These are phyloP conservation scores for Ailurus styani DNA, from an alignment of 2,113 vertebrate species.

Conservation along the genomic window DNA sequence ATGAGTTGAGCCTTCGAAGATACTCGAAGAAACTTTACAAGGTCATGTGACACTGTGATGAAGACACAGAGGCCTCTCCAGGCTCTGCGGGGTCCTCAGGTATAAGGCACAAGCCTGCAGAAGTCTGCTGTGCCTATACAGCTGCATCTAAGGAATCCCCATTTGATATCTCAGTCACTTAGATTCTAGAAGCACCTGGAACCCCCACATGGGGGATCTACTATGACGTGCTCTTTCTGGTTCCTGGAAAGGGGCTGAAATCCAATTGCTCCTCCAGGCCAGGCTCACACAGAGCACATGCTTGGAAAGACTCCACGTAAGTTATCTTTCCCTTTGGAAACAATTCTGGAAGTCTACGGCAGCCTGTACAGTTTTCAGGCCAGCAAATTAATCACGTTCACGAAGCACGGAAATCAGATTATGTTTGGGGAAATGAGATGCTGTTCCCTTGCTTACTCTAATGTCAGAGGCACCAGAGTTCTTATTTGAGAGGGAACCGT, in stretches of 20 bases:
- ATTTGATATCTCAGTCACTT: fast-evolving
- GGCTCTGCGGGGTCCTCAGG: neutral
- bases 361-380: neutral
- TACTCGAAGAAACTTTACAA: neutral
- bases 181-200: neutral
- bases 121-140: neutral
- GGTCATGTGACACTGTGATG: neutral
- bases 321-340: neutral
- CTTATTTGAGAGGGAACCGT: constrained; percentile 65
- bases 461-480: neutral
- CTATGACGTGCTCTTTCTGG: neutral
- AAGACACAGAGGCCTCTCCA: neutral
- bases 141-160: neutral
- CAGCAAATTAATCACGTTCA: constrained; percentile 56
- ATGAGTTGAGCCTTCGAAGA: neutral
- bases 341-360: neutral
- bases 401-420: constrained; percentile 24
- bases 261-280: neutral
- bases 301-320: neutral
- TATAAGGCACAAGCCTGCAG: neutral
- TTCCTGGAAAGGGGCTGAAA: neutral
- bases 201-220: neutral
- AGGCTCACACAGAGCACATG: neutral
- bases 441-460: neutral
- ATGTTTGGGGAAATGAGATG: constrained; percentile 20